Conservation (phyloP, 2,888 invertebrate genomes). For the Andrena minutula region DNA sequence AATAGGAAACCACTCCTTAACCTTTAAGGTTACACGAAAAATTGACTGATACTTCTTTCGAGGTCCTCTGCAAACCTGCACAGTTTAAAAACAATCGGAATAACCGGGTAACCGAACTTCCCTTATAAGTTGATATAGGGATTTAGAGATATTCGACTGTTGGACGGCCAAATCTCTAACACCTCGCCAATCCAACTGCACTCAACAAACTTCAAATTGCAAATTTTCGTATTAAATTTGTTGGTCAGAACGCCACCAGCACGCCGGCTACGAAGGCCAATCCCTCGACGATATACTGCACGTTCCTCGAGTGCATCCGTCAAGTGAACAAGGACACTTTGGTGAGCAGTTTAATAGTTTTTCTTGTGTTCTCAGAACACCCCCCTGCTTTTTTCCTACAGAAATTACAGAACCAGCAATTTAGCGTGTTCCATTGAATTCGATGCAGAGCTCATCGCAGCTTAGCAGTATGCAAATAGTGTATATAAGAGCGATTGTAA, state of each 20-base stretch:
- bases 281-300: slow-evolving; percentile 78
- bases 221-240: not conserved
- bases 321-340: slow-evolving; percentile 81
- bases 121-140: too few relatives aligned
- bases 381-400: not conserved
- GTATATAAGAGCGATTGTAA: slow-evolving; percentile 66
- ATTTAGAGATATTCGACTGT: too few relatives aligned
- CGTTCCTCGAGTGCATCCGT: slow-evolving; percentile 81
- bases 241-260: slow-evolving; percentile 75
- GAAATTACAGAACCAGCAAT: not conserved
- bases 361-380: not conserved
- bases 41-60: too few relatives aligned
- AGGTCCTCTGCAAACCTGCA: too few relatives aligned
- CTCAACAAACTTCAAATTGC: not conserved
- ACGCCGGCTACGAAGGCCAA: slow-evolving; percentile 60
- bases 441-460: not conserved
- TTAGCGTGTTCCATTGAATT: not conserved
- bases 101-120: too few relatives aligned
- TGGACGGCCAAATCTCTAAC: too few relatives aligned
- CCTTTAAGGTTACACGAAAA: too few relatives aligned
- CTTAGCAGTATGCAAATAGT: slow-evolving; percentile 49
- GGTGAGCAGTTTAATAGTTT: slow-evolving; percentile 68
- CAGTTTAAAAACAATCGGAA: too few relatives aligned
- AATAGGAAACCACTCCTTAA: too few relatives aligned
- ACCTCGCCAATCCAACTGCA: too few relatives aligned